Evolutionary conservation across 2,888 invertebrate species (phyloP), one percentile per base, ranked within the genome.

Genomic region (Platerodrilus igneus): DNA sequence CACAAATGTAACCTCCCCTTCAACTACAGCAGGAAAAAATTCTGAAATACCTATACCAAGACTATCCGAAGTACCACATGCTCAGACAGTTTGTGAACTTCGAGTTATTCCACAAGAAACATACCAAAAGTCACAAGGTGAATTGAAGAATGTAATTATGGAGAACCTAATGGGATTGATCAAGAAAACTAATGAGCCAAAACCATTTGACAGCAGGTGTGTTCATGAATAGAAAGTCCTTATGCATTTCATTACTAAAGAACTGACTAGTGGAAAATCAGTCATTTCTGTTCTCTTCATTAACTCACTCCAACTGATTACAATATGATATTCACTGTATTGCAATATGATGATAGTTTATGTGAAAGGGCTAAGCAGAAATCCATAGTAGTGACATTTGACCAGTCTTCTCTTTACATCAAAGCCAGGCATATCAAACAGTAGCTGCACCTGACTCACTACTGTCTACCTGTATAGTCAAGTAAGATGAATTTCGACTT

Each of bases 321-420:
- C 9, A 30, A 35, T 23, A 35, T 35, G 14, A 29, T 40, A 8
- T 29, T 35, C 35, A 41, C 41, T 23, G 31, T 35, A 26, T 36
- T 34, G 29, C 34, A 28, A 22, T 41, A 25, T 36, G 41, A 28
- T 31, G 29, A 23, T 19, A 23, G 10, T 14, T 10, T 25, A 10
- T 25, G 25, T 3, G 26, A 38, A 38, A 38, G 23, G 14, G 16
- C 25, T n/a, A 32, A 38, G 14, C 34, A 40, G 33, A 39, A 34
- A 34, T 22, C 27, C 28, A 34, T 27, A 34, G 29, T 41, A 13
- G 25, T 25, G 10, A n/a, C n/a, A n/a, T 25, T 25, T 25, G 11
- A 11, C 11, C 11, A 10, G 25, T 14, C 23, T n/a, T n/a, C n/a
- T 8, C 9, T 25, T 6, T 25, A 25, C 25, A 25, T 11, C 7